These are phyloP conservation scores for Papilio gigon DNA, from an alignment of 2,888 invertebrate genomes.

Conservation along the genomic window DNA sequence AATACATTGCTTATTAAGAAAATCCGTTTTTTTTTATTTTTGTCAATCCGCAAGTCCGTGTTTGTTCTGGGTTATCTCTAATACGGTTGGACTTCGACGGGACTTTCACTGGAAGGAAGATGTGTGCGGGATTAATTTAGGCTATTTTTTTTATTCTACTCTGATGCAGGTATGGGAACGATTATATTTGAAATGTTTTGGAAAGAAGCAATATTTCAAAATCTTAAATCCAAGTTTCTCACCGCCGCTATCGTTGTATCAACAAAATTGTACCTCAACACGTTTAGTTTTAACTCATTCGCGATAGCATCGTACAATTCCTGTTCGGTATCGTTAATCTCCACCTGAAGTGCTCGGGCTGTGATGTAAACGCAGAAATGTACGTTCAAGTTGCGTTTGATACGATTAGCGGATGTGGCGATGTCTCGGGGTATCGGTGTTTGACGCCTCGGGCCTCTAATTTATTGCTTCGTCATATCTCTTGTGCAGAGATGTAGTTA, in stretches of 20 bases:
- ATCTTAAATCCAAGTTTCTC: constrained; percentile 22
- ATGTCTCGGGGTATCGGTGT: constrained; percentile 25
- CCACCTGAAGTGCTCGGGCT: constrained; percentile 37
- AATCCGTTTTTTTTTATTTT: neutral
- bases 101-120: too few relatives aligned
- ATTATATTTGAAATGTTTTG: neutral
- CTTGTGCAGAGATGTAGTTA: constrained; percentile 8
- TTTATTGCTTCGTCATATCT: constrained; percentile 32
- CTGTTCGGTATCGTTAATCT: constrained; percentile 46
- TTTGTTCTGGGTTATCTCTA: too few relatives aligned
- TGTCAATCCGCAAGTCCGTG: too few relatives aligned
- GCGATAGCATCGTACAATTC: constrained; percentile 44
- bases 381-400: constrained; percentile 40
- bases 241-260: constrained; percentile 38
- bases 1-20: too few relatives aligned
- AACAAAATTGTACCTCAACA: constrained; percentile 39
- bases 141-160: too few relatives aligned
- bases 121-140: too few relatives aligned
- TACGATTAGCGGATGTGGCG: constrained; percentile 39
- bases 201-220: constrained; percentile 19
- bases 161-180: too few relatives aligned
- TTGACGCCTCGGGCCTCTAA: constrained; percentile 37
- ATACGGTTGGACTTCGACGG: too few relatives aligned
- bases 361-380: constrained; percentile 44
- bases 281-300: constrained; percentile 40